Evolutionary conservation across 2,888 invertebrate species (phyloP).

Genomic region (Neria commutata): DNA sequence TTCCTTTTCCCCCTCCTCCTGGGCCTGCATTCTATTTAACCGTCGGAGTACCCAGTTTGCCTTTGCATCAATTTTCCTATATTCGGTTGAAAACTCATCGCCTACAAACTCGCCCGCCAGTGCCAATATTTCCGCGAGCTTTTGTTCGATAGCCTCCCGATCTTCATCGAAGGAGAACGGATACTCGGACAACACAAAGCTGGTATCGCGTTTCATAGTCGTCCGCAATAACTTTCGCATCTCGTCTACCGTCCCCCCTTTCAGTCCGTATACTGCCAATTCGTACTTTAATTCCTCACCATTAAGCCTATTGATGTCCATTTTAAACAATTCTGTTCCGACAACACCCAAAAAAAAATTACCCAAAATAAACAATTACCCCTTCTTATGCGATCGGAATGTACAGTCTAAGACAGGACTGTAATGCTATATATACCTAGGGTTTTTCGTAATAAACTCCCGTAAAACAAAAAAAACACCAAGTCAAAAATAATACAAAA

Average conservation of each 20-base stretch:
- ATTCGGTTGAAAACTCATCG: too few species aligned
- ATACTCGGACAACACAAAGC: constrained; percentile 10
- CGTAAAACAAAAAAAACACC: too few species aligned
- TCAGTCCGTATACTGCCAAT: constrained; percentile 4
- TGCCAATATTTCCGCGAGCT: constrained; percentile 1
- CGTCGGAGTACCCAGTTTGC: constrained; percentile 13
- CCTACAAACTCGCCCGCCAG: constrained; percentile 3
- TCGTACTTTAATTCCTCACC: constrained; percentile 13
- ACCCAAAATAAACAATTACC: too few species aligned
- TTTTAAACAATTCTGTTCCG: too few species aligned
- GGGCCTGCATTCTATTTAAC: not conserved
- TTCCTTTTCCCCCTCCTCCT: not conserved
- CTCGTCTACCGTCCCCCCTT: constrained; percentile 3
- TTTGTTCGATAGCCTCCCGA: not conserved
- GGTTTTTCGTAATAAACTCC: too few species aligned
- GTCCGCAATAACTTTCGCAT: constrained; percentile 12
- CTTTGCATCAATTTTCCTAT: constrained; percentile 10
- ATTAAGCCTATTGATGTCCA: constrained; percentile 16
- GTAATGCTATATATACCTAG: too few species aligned
- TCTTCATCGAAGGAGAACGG: constrained; percentile 17
- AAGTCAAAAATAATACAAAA: too few species aligned
- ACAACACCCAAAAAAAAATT: too few species aligned
- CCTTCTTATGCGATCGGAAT: too few species aligned
- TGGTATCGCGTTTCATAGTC: not conserved
- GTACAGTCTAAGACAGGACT: too few species aligned